These are phyloP conservation scores for Ectemnius continuus DNA, from an alignment of 2,888 invertebrate species.

Conservation along the genomic window DNA sequence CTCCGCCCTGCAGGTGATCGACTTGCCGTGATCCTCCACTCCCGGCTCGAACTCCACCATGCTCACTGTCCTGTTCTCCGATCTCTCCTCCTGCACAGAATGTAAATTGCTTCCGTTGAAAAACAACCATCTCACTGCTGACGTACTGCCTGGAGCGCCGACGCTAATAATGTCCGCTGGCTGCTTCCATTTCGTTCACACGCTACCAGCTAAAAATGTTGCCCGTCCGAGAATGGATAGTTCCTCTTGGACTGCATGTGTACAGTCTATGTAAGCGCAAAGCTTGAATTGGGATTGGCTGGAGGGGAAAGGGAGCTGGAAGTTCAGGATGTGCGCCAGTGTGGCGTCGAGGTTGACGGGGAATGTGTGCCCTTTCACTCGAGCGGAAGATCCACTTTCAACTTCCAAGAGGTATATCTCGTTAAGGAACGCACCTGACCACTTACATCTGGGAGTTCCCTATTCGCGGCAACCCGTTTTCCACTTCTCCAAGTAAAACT, in stretches of 20 bases:
- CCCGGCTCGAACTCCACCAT: conserved; percentile 93
- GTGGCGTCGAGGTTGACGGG: conserved; percentile 15
- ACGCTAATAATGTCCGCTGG: not conserved
- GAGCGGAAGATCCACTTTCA: conserved; percentile 62
- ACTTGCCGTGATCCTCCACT: conserved; percentile 93
- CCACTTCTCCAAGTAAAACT: not conserved
- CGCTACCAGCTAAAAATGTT: not conserved
- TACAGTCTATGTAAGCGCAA: not conserved
- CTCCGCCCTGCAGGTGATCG: conserved; percentile 92
- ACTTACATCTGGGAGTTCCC: conserved; percentile 23
- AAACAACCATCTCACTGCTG: not conserved
- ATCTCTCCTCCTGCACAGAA: conserved; percentile 85
- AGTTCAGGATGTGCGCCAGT: too few relatives aligned
- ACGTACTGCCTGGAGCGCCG: not conserved
- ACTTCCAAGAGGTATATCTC: conserved; percentile 56
- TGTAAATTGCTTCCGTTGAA: not conserved
- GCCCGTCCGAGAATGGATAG: not conserved
- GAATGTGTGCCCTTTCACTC: conserved; percentile 53
- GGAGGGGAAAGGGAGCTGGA: too few relatives aligned
- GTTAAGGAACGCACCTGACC: conserved; percentile 56
- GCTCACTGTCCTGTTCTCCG: conserved; percentile 90
- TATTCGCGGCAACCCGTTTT: not conserved
- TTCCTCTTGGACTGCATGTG: not conserved
- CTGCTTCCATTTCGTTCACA: not conserved
- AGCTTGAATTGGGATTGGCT: not conserved